Evolutionary conservation across 2,113 vertebrate species (phyloP), one percentile per base, ranked within the genome.

Genomic region (Hylia prasina): DNA sequence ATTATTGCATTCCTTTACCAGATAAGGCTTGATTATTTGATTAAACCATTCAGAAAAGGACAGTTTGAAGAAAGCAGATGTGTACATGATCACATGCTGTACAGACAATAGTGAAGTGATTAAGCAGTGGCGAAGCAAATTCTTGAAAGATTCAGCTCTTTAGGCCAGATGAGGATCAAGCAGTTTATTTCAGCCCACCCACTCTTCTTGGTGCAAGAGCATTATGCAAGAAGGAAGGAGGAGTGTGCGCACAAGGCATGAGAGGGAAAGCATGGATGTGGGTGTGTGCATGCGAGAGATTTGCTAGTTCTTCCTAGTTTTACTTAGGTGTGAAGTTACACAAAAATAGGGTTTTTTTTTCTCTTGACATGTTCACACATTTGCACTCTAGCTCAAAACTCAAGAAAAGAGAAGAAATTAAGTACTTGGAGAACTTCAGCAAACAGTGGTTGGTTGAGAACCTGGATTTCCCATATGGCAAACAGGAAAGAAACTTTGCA

Each of bases 181-280:
- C 65, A 80, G 45, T 72, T 85, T 57, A 73, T 54, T 96, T 93
- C 84, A 90, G 73, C 82, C 44, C 53, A 85, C 85, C 45, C 73
- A 57, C 84, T 35, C 57, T 66, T 50, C 39, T 54, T n/a, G 16
- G 54, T 65, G 75, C 70, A 91, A 73, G 65, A 85, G 58, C 77
- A 76, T 96, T 93, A 95, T 65, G 84, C 93, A 96, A 95, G 91
- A 94, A 80, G 0, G 54, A 82, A 89, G 87, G 82, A 95, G 92
- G 78, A 92, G 68, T 63, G 88, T 70, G 71, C 1, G 3, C 86
- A 35, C n/a, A 93, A 90, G 58, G 79, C 66, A 93, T 0, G 3
- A 79, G 60, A 93, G 24, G 76, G n/a, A 77, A 81, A 90, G 90
- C 5, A 10, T 31, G 39, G 70, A 76, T 70, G 95, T 89, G 81